A percentile compares a stretch with the other conserved stretches of the same genome.
Evolutionary conservation across 2,797 vertebrate genomes (phyloP).

Genomic region (Eulemur coronatus): DNA sequence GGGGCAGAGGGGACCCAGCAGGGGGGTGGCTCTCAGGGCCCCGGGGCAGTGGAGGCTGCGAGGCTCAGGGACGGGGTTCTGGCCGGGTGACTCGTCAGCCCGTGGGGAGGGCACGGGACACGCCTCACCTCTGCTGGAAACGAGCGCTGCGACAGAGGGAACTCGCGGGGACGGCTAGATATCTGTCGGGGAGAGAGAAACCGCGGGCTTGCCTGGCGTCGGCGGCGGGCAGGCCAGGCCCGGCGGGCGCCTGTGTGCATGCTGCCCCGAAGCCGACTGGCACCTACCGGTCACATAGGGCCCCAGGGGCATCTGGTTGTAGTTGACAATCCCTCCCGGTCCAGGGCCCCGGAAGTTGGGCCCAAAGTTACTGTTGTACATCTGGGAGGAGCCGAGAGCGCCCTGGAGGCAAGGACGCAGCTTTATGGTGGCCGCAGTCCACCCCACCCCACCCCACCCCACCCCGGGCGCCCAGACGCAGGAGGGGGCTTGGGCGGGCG

Average conservation of each 20-base stretch:
- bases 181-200: conserved; percentile 81
- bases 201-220: background rate
- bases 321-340: conserved; percentile 95
- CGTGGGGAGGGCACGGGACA: accelerated
- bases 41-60: background rate
- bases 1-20: background rate
- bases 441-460: background rate
- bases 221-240: background rate
- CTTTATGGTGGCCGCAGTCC: background rate
- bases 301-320: conserved; percentile 99
- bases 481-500: conserved; percentile 5
- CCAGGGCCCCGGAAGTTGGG: conserved; percentile 94
- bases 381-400: conserved; percentile 94
- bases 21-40: background rate
- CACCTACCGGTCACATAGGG: conserved; percentile 96
- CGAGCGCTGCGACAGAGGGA: conserved; percentile 74
- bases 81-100: background rate
- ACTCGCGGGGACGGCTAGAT: conserved; percentile 82
- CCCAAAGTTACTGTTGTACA: conserved; percentile 94
- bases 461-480: conserved; percentile 56
- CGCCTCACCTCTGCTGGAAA: conserved; percentile 84
- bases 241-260: background rate
- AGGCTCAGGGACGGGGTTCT: accelerated
- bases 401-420: conserved; percentile 85
- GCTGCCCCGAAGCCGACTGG: conserved; percentile 37